A percentile compares a stretch with the other conserved stretches of the same genome.
These are phyloP conservation scores for Prunella strophiata DNA, from an alignment of 2,797 vertebrate genomes.

Conservation along the genomic window DNA sequence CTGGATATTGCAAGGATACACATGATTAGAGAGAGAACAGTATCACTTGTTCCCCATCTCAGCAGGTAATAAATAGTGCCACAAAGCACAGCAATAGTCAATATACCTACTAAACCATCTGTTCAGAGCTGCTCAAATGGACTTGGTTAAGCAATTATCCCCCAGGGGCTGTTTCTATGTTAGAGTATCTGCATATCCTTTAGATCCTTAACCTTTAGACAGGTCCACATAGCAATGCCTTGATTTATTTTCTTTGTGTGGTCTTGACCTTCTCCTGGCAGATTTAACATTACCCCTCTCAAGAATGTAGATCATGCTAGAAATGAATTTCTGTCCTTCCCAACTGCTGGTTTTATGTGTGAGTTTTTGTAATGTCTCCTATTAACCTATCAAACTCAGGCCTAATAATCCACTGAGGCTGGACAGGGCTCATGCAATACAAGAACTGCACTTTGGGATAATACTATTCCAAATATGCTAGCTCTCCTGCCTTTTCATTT, in stretches of 20 bases:
- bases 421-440: neutral
- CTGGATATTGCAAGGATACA: neutral
- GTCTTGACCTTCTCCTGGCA: slow-evolving; percentile 76
- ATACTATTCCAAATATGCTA: slow-evolving; percentile 53
- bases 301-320: slow-evolving; percentile 59
- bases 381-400: slow-evolving; percentile 71
- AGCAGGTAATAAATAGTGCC: slow-evolving; percentile 44
- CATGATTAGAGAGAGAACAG: neutral
- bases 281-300: slow-evolving; percentile 49
- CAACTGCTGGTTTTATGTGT: slow-evolving; percentile 25
- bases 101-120: slow-evolving; percentile 46
- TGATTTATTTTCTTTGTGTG: slow-evolving; percentile 77
- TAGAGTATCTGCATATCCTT: slow-evolving; percentile 70
- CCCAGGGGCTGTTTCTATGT: slow-evolving; percentile 53
- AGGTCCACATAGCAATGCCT: slow-evolving; percentile 54
- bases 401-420: slow-evolving; percentile 62
- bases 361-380: slow-evolving; percentile 64
- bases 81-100: slow-evolving; percentile 9
- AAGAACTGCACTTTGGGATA: slow-evolving; percentile 59
- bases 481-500: neutral
- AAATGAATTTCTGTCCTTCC: slow-evolving; percentile 35
- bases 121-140: slow-evolving; percentile 19
- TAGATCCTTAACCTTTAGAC: slow-evolving; percentile 77
- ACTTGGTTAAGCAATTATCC: slow-evolving; percentile 61
- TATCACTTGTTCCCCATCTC: neutral